Base-by-base conservation (phyloP, 2,888 invertebrate species). In the Uloborus plumipes region DNA sequence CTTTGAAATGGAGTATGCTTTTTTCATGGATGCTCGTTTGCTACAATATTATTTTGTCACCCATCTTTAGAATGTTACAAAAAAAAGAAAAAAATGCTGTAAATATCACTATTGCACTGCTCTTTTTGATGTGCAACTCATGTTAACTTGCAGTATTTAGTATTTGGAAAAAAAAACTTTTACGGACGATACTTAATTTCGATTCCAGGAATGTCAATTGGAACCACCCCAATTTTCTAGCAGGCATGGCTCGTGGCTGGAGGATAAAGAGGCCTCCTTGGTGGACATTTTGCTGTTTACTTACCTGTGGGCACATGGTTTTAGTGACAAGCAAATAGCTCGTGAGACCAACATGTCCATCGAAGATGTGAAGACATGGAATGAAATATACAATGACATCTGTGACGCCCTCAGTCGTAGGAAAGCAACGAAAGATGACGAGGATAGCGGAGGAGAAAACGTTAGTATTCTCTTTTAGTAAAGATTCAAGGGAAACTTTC, bases 221-320 rank as follows among this genome's bases (percentile, higher is more conserved):
- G 73, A 73, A 7, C 59, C 78, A 39, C 72, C 72, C 0, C 51
- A 67, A n/a, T 67, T 26, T 51, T 70, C 80, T 13, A 39, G 51
- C 15, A 55, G 80, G 14, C 64, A 74, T 74, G 80, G 80, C 6
- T 74, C 80, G 15, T 80, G 80, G 80, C 50, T 80, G 2, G 80
- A 80, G 31, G 39, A 22, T 47, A 74, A 55, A 64, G 50, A 80
- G 26, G 26, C 31, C 6, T 20, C 74, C 16, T 55, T 80, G 58
- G 62, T 64, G 1, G 69, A 74, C 14, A 58, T 80, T 20, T 69
- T 80, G 18, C 69, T 80, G 4, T 80, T 74, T n/a, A 80, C 69
- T 4, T 80, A 74, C 26, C 49, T 80, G 47, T 80, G 80, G 80
- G 9, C 64, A 18, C 61, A 74, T 26, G 70, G 64, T 6, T 80